A percentile compares a stretch with the other conserved stretches of the same genome.
These are phyloP conservation scores for Chaenogobius annularis DNA, from an alignment of 2,113 vertebrate genomes.

Conservation along the genomic window DNA sequence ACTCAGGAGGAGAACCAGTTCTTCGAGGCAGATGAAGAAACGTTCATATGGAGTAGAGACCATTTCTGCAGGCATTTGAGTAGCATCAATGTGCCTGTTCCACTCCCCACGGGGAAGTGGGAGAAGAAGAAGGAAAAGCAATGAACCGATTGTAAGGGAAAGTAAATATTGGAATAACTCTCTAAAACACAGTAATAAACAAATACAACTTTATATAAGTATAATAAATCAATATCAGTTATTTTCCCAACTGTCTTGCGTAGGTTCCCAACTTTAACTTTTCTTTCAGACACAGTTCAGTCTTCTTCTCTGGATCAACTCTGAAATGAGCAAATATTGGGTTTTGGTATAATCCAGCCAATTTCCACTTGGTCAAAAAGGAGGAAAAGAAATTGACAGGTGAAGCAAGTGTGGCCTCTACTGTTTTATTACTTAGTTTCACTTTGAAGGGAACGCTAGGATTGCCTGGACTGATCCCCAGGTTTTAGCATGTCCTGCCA, in stretches of 20 bases:
- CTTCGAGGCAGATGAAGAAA: too few relatives aligned
- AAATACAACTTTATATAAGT: not conserved
- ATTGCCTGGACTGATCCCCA: conserved; percentile 57
- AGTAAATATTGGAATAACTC: too few relatives aligned
- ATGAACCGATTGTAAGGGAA: too few relatives aligned
- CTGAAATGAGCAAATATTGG: conserved; percentile 35
- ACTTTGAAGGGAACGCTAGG: conserved; percentile 53
- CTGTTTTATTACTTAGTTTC: conserved; percentile 58
- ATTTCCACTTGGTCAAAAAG: conserved; percentile 41
- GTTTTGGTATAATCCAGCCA: conserved; percentile 57
- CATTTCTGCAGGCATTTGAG: too few relatives aligned
- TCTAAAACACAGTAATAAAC: not conserved
- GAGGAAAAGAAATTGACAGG: conserved; percentile 13
- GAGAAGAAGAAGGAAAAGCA: too few relatives aligned
- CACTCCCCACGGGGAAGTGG: too few relatives aligned
- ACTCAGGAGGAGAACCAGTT: too few relatives aligned
- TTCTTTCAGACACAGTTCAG: conserved; percentile 27
- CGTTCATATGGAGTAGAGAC: too few relatives aligned
- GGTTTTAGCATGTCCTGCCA: conserved; percentile 56
- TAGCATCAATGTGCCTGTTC: too few relatives aligned
- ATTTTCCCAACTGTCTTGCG: not conserved
- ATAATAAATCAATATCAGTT: not conserved
- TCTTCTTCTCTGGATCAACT: conserved; percentile 17
- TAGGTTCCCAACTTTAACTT: conserved; percentile 5
- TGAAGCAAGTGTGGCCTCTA: conserved; percentile 27